Evolutionary conservation across 1,140 invertebrate genomes (phyloP).

Genomic region (Andricus grossulariae): DNA sequence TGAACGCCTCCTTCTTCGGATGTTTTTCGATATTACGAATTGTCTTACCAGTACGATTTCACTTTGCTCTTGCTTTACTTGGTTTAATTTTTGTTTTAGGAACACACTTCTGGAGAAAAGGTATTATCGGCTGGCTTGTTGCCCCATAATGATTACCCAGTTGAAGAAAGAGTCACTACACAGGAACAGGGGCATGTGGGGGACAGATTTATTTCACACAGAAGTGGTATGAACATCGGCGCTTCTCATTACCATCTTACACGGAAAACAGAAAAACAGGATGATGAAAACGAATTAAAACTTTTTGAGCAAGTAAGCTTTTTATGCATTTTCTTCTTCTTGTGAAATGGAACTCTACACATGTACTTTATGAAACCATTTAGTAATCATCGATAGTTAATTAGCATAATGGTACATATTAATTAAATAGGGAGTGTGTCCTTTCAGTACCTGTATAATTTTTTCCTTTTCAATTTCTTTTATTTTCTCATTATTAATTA

Average conservation of each 20-base stretch:
- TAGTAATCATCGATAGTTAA: background rate
- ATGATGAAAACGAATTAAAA: slow-evolving; percentile 43
- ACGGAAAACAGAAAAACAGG: background rate
- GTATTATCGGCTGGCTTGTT: background rate
- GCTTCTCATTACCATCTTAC: slow-evolving; percentile 46
- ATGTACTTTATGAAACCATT: background rate
- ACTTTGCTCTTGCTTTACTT: no score
- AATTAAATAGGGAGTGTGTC: slow-evolving; percentile 22
- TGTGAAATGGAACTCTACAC: background rate
- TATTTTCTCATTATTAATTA: background rate
- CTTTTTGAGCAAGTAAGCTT: slow-evolving; percentile 52
- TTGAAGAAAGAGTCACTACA: background rate
- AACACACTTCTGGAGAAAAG: background rate
- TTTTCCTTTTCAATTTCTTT: background rate
- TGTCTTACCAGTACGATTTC: no score
- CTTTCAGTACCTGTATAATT: background rate
- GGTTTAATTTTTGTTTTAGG: no score
- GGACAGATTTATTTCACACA: slow-evolving; percentile 60
- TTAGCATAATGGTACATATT: slow-evolving; percentile 37
- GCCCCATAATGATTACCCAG: background rate
- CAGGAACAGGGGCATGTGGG: background rate
- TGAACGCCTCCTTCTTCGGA: no score
- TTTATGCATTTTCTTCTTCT: slow-evolving; percentile 25
- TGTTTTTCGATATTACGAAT: no score
- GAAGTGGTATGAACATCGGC: slow-evolving; percentile 44